A percentile compares a stretch with the other conserved stretches of the same genome.
These are phyloP conservation scores for Sussaba pulchella DNA, from an alignment of 2,888 invertebrate genomes.

Conservation along the genomic window DNA sequence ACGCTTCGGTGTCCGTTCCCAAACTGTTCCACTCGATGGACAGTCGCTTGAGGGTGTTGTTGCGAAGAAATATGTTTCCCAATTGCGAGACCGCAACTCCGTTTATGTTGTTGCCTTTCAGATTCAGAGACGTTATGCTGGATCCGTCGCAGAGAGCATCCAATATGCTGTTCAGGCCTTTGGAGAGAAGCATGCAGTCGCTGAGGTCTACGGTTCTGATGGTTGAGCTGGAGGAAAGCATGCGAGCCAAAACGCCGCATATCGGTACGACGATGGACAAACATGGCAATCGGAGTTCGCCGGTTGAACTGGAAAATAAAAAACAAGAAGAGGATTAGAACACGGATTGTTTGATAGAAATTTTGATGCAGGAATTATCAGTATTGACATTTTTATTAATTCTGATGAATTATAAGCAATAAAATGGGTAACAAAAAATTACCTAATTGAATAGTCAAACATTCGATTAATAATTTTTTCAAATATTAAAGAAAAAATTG, in stretches of 20 bases:
- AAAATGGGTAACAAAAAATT: too few species aligned
- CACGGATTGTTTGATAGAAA: too few species aligned
- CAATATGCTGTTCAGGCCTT: conserved; percentile 79
- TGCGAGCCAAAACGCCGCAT: conserved; percentile 81
- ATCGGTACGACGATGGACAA: conserved; percentile 78
- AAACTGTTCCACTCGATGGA: conserved; percentile 83
- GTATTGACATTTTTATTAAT: too few species aligned
- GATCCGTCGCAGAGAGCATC: conserved; percentile 81
- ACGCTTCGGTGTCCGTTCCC: conserved; percentile 78
- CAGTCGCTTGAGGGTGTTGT: conserved; percentile 78
- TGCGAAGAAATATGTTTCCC: conserved; percentile 80
- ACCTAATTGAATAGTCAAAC: too few species aligned
- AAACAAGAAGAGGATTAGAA: not conserved
- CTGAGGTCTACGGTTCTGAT: conserved; percentile 80
- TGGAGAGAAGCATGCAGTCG: conserved; percentile 82
- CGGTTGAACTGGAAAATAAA: conserved; percentile 74
- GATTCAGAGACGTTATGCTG: conserved; percentile 78
- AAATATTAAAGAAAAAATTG: too few species aligned
- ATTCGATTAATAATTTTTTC: too few species aligned
- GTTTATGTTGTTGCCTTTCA: conserved; percentile 83
- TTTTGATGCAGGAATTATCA: too few species aligned
- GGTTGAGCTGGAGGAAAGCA: conserved; percentile 79
- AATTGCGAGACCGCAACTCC: conserved; percentile 77
- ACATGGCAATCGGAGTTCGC: conserved; percentile 75
- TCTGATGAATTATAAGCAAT: too few species aligned